These are phyloP conservation scores for Echiichthys vipera DNA, from an alignment of 2,797 vertebrate species.

Conservation along the genomic window DNA sequence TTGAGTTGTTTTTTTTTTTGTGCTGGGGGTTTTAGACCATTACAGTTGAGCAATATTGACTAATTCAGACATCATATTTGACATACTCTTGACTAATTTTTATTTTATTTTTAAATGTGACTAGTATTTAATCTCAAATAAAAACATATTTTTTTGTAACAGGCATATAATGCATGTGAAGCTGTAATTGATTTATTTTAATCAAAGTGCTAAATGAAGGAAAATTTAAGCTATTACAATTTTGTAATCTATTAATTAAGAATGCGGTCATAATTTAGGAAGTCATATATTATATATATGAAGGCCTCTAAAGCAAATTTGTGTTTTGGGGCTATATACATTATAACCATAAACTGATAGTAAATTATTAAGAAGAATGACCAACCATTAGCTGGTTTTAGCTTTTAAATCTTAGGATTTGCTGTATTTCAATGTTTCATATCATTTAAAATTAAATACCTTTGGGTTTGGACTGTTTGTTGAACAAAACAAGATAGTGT, in stretches of 20 bases:
- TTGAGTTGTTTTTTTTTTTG: conserved; percentile 20
- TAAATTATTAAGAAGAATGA: neutral
- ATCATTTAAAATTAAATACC: neutral
- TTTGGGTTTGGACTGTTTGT: neutral
- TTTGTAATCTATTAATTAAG: no score
- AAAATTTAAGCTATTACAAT: neutral
- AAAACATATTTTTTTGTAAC: neutral
- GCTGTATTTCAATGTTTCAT: neutral
- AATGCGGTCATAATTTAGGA: no score
- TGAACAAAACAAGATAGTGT: neutral
- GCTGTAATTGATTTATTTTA: neutral
- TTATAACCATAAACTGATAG: neutral
- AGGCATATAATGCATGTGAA: neutral
- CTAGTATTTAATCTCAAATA: neutral
- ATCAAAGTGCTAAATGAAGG: neutral
- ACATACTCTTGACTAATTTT: no score
- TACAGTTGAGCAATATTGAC: neutral
- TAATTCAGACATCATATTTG: neutral
- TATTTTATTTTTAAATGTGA: neutral
- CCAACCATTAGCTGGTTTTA: neutral
- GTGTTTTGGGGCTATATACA: neutral
- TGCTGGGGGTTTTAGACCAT: neutral
- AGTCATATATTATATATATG: neutral
- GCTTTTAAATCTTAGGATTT: neutral
- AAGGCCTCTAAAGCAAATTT: neutral